Percentiles rank a stretch among this genome's conserved stretches.
phyloP scores from a whole-genome alignment of 2,113 vertebrate genomes.

The Elephantulus edwardii region DNA sequence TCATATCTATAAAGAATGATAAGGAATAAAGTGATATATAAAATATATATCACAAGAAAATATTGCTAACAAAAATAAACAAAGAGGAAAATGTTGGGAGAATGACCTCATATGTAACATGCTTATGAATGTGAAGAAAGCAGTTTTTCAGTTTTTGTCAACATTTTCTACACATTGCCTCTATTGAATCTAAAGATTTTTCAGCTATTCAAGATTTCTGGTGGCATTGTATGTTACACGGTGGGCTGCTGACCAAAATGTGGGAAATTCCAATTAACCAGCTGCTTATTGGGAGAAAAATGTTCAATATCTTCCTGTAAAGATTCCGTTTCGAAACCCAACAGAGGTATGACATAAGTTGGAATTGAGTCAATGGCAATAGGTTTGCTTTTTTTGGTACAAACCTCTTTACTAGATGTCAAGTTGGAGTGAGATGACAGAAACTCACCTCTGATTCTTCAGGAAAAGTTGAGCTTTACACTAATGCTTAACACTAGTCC shows the following conservation, averaged over 20 bases:
- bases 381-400: too few species aligned
- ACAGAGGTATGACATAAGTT: too few species aligned
- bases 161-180: not conserved
- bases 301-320: too few species aligned
- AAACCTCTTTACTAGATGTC: not conserved
- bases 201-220: not conserved
- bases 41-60: not conserved
- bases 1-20: not conserved
- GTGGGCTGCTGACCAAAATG: too few species aligned
- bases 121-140: not conserved
- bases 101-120: not conserved
- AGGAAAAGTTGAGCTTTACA: constrained; percentile 17
- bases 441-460: not conserved
- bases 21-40: not conserved
- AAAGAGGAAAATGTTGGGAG: not conserved
- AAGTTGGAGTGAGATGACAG: not conserved
- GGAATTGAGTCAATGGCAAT: too few species aligned
- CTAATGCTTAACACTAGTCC: not conserved
- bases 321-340: too few species aligned
- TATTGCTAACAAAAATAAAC: not conserved
- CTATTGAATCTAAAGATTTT: not conserved
- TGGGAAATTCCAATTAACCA: too few species aligned
- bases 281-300: too few species aligned
- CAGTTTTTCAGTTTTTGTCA: not conserved
- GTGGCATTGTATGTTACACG: too few species aligned